Conservation (phyloP, 2,888 invertebrate genomes). For the Chirona hameri region DNA sequence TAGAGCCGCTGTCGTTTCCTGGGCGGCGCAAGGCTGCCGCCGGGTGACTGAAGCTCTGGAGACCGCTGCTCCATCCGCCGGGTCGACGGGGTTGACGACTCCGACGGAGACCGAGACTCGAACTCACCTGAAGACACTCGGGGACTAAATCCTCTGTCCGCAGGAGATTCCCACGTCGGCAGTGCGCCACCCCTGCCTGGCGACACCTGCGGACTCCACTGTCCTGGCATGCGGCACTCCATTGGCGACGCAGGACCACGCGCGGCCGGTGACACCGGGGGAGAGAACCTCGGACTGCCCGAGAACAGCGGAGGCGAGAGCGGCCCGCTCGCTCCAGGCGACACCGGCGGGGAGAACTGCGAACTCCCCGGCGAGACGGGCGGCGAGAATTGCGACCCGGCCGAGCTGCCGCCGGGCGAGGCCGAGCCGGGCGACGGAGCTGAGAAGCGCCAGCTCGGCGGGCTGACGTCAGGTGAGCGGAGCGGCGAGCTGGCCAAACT, state of each 20-base stretch:
- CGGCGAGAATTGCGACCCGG: background rate
- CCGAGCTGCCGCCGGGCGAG: background rate
- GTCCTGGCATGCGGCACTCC: background rate
- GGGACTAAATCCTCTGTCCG: background rate
- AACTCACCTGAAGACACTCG: background rate
- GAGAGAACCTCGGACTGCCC: background rate
- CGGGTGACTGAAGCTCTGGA: background rate
- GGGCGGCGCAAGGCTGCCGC: background rate
- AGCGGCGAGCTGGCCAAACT: constrained; percentile 23
- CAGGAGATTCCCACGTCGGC: background rate
- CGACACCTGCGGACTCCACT: background rate
- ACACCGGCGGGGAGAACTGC: background rate
- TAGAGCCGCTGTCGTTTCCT: background rate
- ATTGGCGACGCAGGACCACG: background rate
- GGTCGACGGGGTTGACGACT: background rate
- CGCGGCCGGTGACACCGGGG: background rate
- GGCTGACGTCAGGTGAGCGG: background rate
- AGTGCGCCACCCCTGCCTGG: background rate
- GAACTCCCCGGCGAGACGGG: background rate
- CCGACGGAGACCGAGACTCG: background rate
- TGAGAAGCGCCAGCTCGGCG: background rate
- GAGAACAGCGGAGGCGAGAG: background rate
- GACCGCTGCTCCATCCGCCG: background rate
- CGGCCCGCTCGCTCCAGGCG: background rate
- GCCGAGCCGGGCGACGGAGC: background rate